Percentiles rank a stretch among this genome's conserved stretches.
Evolutionary conservation across 2,113 vertebrate species (phyloP).

Genomic region (Harpagus bidentatus): DNA sequence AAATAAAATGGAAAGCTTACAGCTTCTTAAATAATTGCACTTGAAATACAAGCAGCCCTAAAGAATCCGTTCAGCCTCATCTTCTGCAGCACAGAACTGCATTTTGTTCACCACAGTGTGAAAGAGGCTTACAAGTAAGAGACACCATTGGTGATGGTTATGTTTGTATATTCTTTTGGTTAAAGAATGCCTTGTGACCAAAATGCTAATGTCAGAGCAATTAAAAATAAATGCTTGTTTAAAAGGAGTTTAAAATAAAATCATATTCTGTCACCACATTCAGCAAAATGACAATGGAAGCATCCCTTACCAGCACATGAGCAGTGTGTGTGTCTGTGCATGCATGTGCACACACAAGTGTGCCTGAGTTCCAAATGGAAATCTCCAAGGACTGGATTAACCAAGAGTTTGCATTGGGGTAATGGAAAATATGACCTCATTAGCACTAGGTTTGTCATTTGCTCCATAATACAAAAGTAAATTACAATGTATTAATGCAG

Average conservation of each 20-base stretch:
- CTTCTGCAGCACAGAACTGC: conserved; percentile 11
- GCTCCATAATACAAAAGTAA: conserved; percentile 76
- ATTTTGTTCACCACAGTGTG: conserved; percentile 29
- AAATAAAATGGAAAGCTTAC: conserved; percentile 56
- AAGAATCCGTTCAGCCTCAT: neutral
- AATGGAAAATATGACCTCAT: conserved; percentile 81
- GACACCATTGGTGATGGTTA: neutral
- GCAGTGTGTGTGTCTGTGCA: neutral
- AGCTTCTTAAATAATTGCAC: conserved; percentile 53
- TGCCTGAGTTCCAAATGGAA: neutral
- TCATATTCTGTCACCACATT: neutral
- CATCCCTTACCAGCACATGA: neutral
- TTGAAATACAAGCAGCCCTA: conserved; percentile 31
- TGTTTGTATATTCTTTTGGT: neutral
- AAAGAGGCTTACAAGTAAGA: conserved; percentile 11
- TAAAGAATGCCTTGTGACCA: neutral
- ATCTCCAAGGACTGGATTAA: conserved; percentile 53
- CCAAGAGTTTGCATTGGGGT: conserved; percentile 65
- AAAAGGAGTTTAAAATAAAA: neutral
- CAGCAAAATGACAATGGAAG: neutral
- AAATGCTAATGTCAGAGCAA: neutral
- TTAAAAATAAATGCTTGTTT: neutral
- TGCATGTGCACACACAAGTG: neutral
- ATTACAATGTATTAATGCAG: conserved; percentile 79
- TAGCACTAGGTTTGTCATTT: conserved; percentile 76